phyloP scores from a whole-genome alignment of 1,140 invertebrate species.

The Hypsibius dujardini region DNA sequence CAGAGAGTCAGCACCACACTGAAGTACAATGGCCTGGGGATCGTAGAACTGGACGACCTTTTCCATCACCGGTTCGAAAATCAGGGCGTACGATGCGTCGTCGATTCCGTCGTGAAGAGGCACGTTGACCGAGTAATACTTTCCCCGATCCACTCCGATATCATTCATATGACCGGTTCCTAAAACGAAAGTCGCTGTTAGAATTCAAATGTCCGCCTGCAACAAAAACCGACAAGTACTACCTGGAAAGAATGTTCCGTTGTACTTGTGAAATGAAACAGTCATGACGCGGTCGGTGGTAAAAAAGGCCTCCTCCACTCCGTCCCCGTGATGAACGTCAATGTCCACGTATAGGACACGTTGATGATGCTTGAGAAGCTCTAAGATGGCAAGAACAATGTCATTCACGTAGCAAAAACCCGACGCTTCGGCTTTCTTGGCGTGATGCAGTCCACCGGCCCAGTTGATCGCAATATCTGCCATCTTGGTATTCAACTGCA shows the following conservation, averaged over 20 bases:
- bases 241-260: conserved; percentile 81
- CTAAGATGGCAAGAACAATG: conserved; percentile 81
- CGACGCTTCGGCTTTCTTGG: conserved; percentile 89
- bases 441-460: conserved; percentile 93
- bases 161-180: conserved; percentile 43
- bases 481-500: conserved; percentile 84
- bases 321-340: conserved; percentile 80
- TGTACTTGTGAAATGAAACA: conserved; percentile 74
- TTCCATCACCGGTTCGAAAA: conserved; percentile 82
- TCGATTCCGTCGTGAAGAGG: conserved; percentile 94
- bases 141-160: conserved; percentile 96
- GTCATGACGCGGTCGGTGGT: conserved; percentile 83
- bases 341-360: conserved; percentile 80
- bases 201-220: too few species aligned
- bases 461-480: conserved; percentile 96
- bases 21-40: conserved; percentile 79
- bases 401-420: conserved; percentile 96
- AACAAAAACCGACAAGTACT: too few species aligned
- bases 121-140: conserved; percentile 98
- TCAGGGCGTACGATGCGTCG: conserved; percentile 89
- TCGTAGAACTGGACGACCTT: conserved; percentile 98
- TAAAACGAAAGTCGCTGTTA: too few species aligned
- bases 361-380: conserved; percentile 71
- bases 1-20: conserved; percentile 95
- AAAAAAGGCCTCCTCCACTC: conserved; percentile 80